Evolutionary conservation across 2,797 vertebrate species (phyloP), one percentile per base, ranked within the genome.

Genomic region (Phataginus tetradactyla): DNA sequence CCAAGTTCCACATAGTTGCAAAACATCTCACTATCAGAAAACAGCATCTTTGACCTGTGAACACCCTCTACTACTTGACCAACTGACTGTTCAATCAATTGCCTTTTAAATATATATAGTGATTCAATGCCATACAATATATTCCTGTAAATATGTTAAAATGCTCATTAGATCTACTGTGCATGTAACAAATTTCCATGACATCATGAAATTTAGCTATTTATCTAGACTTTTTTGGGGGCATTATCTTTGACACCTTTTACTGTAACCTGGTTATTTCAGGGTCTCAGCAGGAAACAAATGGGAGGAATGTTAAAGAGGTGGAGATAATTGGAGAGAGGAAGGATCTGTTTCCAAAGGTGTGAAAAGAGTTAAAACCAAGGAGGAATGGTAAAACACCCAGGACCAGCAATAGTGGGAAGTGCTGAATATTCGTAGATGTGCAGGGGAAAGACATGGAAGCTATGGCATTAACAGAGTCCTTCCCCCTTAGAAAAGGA

Each of bases 241-340:
- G 10, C 32, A 57, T 89, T 85, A 45, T 72, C 57, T 96, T 89
- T 90, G n/a, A 27, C 94, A 7, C 63, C 66, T 91, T 97, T 90
- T 23, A 64, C 5, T 23, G 32, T 79, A 93, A 84, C n/a, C 37
- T 93, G 42, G 51, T 59, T 84, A 59, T 21, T 94, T 87, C 42
- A 84, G 12, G 17, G 20, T 94, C 68, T 39, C 20, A 96, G 10
- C 25, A 78, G 66, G 72, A 87, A 94, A 91, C 9, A 90, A 88
- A 59, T 64, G 14, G 8, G 63, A 45, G 45, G 45, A 45, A 45
- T 45, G 45, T 45, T 45, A 45, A 45, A 45, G 11, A 45, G 45
- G 45, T 45, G 12, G 37, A 25, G 15, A 51, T 61, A 84, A 59
- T 5, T 77, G 25, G 90, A 69, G 42, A 69, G 27, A 72, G 79